phyloP scores from a whole-genome alignment of 2,113 vertebrate species.

The Cairina moschata region DNA sequence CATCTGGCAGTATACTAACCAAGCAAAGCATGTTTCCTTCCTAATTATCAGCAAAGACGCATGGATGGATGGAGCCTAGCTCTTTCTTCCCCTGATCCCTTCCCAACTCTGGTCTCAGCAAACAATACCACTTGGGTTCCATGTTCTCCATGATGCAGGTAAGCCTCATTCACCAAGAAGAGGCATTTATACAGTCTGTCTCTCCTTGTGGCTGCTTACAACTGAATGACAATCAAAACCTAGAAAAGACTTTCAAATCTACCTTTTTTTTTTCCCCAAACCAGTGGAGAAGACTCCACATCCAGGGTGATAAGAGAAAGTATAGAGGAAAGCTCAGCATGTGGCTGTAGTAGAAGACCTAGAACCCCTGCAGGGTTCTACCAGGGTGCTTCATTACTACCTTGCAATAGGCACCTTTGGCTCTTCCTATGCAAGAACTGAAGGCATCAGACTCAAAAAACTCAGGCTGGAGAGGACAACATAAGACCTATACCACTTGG shows the following conservation, averaged over 20 bases:
- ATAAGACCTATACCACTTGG: background rate
- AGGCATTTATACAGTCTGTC: background rate
- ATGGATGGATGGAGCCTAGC: background rate
- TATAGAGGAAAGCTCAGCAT: background rate
- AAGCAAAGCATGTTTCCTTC: background rate
- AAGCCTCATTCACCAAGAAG: background rate
- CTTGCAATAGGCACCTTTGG: background rate
- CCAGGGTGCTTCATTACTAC: background rate
- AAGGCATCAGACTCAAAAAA: background rate
- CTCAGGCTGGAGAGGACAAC: background rate
- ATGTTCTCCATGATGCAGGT: accelerated
- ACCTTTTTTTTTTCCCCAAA: background rate
- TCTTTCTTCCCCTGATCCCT: background rate
- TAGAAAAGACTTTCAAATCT: background rate
- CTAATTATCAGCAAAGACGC: background rate
- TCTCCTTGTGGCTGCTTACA: background rate
- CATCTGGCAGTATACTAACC: background rate
- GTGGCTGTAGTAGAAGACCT: background rate
- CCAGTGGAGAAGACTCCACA: background rate
- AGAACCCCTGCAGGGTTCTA: background rate
- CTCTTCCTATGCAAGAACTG: background rate
- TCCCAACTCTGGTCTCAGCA: background rate
- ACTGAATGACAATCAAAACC: background rate
- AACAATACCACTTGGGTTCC: background rate
- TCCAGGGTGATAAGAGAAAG: background rate